Conservation (phyloP, 2,888 invertebrate genomes). For the Cryptops parisi region DNA sequence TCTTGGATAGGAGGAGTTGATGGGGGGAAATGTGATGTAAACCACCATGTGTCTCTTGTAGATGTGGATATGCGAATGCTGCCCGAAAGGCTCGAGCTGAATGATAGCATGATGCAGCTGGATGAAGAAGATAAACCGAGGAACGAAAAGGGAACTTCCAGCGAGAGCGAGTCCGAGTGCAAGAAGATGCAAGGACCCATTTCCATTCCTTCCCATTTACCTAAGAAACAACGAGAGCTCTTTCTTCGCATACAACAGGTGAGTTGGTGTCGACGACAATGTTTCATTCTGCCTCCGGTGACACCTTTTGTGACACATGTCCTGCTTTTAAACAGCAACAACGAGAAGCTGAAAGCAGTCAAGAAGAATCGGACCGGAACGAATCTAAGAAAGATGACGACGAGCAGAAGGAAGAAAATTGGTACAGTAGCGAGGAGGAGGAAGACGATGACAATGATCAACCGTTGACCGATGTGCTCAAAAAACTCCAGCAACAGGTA, state of each 20-base stretch:
- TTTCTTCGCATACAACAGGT: slow-evolving; percentile 47
- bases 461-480: slow-evolving; percentile 21
- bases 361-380: slow-evolving; percentile 17
- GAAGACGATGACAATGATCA: slow-evolving; percentile 26
- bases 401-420: slow-evolving; percentile 40
- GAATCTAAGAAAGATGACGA: slow-evolving; percentile 15
- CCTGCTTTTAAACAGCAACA: slow-evolving; percentile 14
- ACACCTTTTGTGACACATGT: too few species aligned
- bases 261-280: too few species aligned
- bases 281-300: too few species aligned
- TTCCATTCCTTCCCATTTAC: slow-evolving; percentile 39
- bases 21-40: too few species aligned
- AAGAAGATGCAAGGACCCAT: slow-evolving; percentile 17
- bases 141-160: slow-evolving; percentile 1
- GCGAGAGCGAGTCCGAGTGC: slow-evolving; percentile 23
- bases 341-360: slow-evolving; percentile 15
- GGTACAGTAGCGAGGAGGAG: slow-evolving; percentile 65
- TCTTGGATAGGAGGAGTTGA: too few species aligned
- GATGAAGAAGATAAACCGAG: not conserved
- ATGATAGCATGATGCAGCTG: not conserved
- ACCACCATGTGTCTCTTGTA: not conserved
- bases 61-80: slow-evolving; percentile 5
- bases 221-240: slow-evolving; percentile 49
- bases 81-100: not conserved
- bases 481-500: slow-evolving; percentile 19